Evolutionary conservation across 2,797 vertebrate genomes (phyloP).

Genomic region (Pyrocephalus nanus): DNA sequence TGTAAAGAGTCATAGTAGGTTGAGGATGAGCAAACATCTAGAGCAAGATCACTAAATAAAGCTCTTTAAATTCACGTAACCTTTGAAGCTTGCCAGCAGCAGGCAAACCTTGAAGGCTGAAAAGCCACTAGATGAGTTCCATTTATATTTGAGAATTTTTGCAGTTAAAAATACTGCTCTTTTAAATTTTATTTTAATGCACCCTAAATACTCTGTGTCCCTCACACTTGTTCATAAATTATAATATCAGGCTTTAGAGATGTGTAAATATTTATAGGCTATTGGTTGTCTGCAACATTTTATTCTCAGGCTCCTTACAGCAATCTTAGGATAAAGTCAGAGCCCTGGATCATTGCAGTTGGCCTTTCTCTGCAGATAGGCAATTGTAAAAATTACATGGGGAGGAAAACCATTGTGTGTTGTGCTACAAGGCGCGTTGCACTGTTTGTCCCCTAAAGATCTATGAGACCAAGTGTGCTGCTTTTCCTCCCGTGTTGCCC

Average conservation of each 20-base stretch:
- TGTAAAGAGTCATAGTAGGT: not conserved
- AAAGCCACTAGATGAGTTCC: not conserved
- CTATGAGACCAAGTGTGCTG: not conserved
- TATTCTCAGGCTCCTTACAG: not conserved
- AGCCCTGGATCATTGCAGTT: not conserved
- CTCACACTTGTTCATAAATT: not conserved
- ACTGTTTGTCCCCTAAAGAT: not conserved
- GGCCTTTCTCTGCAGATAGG: not conserved
- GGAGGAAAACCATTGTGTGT: not conserved
- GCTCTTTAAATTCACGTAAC: conserved; percentile 6
- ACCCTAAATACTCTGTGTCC: not conserved
- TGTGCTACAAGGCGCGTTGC: not conserved
- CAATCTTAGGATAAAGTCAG: not conserved
- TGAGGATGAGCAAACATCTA: conserved; percentile 5
- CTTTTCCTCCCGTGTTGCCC: fast-evolving
- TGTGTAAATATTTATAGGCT: not conserved
- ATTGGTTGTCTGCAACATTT: not conserved
- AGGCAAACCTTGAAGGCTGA: not conserved
- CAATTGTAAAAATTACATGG: not conserved
- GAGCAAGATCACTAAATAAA: conserved; percentile 22
- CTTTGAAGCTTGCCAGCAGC: conserved; percentile 36
- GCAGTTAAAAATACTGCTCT: conserved; percentile 14
- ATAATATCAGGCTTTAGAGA: not conserved
- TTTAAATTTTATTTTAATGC: not conserved
- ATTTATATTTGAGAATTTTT: not conserved